Percentiles rank a stretch among this genome's conserved stretches.
Conservation (phyloP, 1,140 invertebrate genomes). For the Megalopta genalis region DNA sequence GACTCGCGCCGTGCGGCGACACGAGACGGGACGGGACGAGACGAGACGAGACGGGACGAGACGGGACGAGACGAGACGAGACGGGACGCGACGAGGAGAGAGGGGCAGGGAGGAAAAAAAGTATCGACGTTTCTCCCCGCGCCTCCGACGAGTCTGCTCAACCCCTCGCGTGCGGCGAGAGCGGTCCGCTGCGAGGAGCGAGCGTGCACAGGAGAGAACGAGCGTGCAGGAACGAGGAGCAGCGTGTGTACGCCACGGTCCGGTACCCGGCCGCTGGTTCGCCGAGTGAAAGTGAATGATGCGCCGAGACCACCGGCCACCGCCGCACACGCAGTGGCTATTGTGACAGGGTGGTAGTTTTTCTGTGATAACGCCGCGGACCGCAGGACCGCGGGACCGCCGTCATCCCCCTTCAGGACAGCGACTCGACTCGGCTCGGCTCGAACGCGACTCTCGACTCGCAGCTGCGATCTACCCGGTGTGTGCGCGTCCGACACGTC, state of each 20-base stretch:
- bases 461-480: neutral
- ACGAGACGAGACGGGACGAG: too few species aligned
- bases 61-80: too few species aligned
- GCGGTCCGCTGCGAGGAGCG: slow-evolving; percentile 18
- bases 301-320: slow-evolving; percentile 40
- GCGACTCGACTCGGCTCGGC: too few species aligned
- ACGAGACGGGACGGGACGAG: too few species aligned
- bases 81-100: too few species aligned
- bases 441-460: too few species aligned
- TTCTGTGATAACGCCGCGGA: slow-evolving; percentile 34
- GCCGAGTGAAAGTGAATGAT: slow-evolving; percentile 71
- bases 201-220: neutral
- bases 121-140: slow-evolving; percentile 61
- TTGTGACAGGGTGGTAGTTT: slow-evolving; percentile 38
- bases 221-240: slow-evolving; percentile 37
- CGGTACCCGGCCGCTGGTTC: slow-evolving; percentile 25
- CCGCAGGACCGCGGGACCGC: neutral
- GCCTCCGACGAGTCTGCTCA: slow-evolving; percentile 23
- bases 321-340: slow-evolving; percentile 1
- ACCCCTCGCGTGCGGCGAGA: slow-evolving; percentile 38
- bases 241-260: slow-evolving; percentile 24
- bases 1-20: neutral
- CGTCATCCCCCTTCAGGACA: neutral
- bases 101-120: slow-evolving; percentile 37
- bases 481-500: neutral